Base-by-base conservation (phyloP, 2,888 invertebrate species). In the Agrotis exclamationis region DNA sequence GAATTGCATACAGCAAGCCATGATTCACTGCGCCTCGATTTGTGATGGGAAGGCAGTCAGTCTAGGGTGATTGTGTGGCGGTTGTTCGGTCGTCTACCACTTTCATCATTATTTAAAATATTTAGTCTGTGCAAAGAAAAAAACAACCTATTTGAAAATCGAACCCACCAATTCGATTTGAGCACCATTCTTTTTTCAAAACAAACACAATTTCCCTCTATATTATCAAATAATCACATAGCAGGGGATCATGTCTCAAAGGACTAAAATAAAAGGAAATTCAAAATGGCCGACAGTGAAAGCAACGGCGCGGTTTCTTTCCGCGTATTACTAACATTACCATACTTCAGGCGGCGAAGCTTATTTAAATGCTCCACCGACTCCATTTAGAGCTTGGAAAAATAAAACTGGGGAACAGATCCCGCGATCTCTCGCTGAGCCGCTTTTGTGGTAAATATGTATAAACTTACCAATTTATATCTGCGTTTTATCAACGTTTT, bases 311-410 rank as follows among this genome's bases (percentile, higher is more conserved):
- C 93, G 93, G 94, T 95, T 95, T 93, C 95, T 94, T 93, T 91
- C 90, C 92, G 92, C 93, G 95, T 95, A 95, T 95, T 95, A 95
- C 94, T 92, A 91, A 94, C 95, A 96, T 96, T 96, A 96, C 95
- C 96, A 96, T 96, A 95, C 95, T 95, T 95, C 95, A 95, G 94
- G 90, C 94, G 91, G 90, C 92, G 95, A 93, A 93, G 96, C 95
- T 96, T 96, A 96, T 96, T 96, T 96, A 96, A 96, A 96, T 96
- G 96, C 95, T 94, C 95, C 96, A 95, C 96, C 95, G 96, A 95
- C 96, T 96, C 96, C 96, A 96, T 96, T 96, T 96, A 96, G 95
- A 96, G 95, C 95, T 96, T 95, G 95, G 94, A 94, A 96, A 96
- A 96, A 96, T 96, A 96, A 96, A 96, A 96, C 95, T 88, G 89